A percentile compares a stretch with the other conserved stretches of the same genome.
Conservation (phyloP, 2,113 vertebrate genomes). For the Benitochromis conjunctus region DNA sequence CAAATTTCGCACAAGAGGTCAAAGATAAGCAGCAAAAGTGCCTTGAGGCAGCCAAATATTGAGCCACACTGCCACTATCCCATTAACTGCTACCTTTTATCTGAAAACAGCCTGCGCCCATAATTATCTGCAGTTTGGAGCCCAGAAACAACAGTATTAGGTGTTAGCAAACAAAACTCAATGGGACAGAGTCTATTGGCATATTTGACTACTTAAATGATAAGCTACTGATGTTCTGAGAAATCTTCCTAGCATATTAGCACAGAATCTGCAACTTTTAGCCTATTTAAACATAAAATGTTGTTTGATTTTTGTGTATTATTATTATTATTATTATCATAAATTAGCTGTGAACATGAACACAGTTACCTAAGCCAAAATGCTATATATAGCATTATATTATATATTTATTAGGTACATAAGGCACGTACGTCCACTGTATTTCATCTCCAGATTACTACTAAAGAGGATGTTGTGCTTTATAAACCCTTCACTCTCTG, state of each 20-base stretch:
- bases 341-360: neutral
- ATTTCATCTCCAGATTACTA: neutral
- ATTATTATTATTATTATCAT: neutral
- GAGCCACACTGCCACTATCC: slow-evolving; percentile 26
- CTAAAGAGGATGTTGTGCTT: neutral
- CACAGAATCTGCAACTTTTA: neutral
- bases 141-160: neutral
- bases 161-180: neutral
- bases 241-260: neutral
- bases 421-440: neutral
- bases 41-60: neutral
- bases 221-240: neutral
- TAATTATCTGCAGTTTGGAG: slow-evolving; percentile 1
- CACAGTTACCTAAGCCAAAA: neutral
- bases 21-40: slow-evolving; percentile 20
- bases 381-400: neutral
- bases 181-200: neutral
- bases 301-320: neutral
- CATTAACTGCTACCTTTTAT: slow-evolving; percentile 43
- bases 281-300: neutral
- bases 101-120: slow-evolving; percentile 5
- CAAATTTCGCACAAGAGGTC: slow-evolving; percentile 28
- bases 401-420: neutral
- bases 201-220: neutral
- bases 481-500: neutral